A percentile compares a stretch with the other conserved stretches of the same genome.
Evolutionary conservation across 2,113 vertebrate species (phyloP).

Genomic region (Caretta caretta): DNA sequence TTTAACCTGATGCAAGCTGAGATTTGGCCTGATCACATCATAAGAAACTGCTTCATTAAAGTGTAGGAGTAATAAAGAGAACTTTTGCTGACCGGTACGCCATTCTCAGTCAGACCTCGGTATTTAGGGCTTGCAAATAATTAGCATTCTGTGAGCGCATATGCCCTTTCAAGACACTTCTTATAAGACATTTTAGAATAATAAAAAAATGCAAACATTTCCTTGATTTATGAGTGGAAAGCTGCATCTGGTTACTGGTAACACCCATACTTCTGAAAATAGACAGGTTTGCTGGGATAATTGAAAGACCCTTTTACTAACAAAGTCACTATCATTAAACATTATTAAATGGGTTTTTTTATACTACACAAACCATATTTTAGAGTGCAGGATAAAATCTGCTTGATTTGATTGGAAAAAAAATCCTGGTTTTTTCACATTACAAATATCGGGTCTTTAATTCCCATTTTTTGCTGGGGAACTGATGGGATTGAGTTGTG

Average conservation of each 20-base stretch:
- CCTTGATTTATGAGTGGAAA: not conserved
- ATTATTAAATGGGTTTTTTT: not conserved
- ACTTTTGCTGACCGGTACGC: not conserved
- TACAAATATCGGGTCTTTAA: not conserved
- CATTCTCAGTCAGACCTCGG: not conserved
- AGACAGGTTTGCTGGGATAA: not conserved
- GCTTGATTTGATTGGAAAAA: not conserved
- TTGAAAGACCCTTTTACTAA: not conserved
- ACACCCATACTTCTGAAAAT: not conserved
- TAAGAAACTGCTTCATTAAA: constrained; percentile 6
- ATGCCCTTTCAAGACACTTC: not conserved
- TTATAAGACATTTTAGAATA: not conserved
- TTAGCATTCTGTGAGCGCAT: not conserved
- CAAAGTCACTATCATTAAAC: not conserved
- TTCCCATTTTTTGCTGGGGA: not conserved
- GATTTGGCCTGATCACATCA: not conserved
- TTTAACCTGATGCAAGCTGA: not conserved
- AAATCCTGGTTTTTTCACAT: not conserved
- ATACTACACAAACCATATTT: not conserved
- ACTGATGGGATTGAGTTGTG: not conserved
- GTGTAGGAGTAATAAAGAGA: not conserved
- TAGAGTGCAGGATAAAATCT: not conserved
- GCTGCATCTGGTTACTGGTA: not conserved
- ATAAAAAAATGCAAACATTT: not conserved
- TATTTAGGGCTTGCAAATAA: too few relatives aligned